Conservation (phyloP, 2,888 invertebrate species). For the Melieria omissa region DNA sequence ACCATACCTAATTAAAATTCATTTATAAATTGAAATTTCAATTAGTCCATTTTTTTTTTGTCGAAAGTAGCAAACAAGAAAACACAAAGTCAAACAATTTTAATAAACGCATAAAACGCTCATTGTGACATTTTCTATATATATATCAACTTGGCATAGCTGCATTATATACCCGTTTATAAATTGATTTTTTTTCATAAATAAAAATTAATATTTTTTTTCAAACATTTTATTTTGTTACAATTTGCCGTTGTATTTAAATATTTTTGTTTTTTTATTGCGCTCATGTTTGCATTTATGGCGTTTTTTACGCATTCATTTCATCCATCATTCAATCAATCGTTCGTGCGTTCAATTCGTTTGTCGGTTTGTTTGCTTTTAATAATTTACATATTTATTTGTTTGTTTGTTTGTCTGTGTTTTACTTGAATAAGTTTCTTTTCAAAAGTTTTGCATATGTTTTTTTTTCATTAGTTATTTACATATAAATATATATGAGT, state of each 20-base stretch:
- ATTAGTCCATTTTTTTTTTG: background rate
- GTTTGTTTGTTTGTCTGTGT: slow-evolving; percentile 17
- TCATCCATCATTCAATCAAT: no score
- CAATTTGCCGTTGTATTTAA: background rate
- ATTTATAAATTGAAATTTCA: background rate
- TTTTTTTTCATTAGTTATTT: slow-evolving; percentile 27
- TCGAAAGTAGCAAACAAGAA: slow-evolving; percentile 20
- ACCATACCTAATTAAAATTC: background rate
- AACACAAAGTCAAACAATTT: slow-evolving; percentile 26
- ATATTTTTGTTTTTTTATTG: slow-evolving; percentile 15
- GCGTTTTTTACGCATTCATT: background rate
- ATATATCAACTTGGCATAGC: no score
- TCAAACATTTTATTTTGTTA: background rate
- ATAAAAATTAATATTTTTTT: slow-evolving; percentile 14
- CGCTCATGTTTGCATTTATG: background rate
- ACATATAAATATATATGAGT: slow-evolving; percentile 16
- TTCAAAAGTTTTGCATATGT: slow-evolving; percentile 35
- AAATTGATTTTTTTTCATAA: slow-evolving; percentile 31
- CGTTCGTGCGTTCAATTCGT: slow-evolving; percentile 21
- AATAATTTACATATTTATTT: slow-evolving; percentile 13
- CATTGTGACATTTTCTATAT: no score
- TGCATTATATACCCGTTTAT: slow-evolving; percentile 9
- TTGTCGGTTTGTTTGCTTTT: slow-evolving; percentile 33
- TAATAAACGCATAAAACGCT: slow-evolving; percentile 6
- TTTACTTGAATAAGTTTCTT: slow-evolving; percentile 37